These are phyloP conservation scores for Spodoptera frugiperda DNA, from an alignment of 1,140 invertebrate species.

Conservation along the genomic window DNA sequence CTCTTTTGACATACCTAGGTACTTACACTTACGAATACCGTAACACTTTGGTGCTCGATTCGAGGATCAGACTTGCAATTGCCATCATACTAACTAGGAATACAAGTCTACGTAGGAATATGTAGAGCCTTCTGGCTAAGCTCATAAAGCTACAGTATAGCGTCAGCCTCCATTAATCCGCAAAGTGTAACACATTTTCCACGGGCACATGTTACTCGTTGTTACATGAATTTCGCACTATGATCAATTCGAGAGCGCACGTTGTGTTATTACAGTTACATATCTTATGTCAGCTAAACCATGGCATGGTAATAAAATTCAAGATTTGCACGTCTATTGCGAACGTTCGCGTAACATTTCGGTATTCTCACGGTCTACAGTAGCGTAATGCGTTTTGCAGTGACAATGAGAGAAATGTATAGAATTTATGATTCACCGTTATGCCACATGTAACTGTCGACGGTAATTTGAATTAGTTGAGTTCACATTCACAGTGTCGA, in stretches of 20 bases:
- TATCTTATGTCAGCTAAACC: slow-evolving; percentile 9
- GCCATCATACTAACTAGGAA: too few relatives aligned
- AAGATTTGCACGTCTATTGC: neutral
- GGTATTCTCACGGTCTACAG: slow-evolving; percentile 46
- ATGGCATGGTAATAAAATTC: neutral
- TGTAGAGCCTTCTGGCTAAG: too few relatives aligned
- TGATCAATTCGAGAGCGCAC: slow-evolving; percentile 42
- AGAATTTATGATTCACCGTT: slow-evolving; percentile 57
- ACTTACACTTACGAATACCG: too few relatives aligned
- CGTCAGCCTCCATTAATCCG: too few relatives aligned
- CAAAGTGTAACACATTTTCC: too few relatives aligned
- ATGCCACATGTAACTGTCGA: slow-evolving; percentile 54
- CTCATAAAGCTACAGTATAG: too few relatives aligned
- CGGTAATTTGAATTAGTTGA: slow-evolving; percentile 56
- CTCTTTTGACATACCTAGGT: too few relatives aligned
- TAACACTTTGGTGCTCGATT: too few relatives aligned
- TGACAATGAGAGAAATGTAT: slow-evolving; percentile 55
- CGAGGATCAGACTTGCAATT: too few relatives aligned
- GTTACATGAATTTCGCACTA: slow-evolving; percentile 48
- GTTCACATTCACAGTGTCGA: slow-evolving; percentile 54
- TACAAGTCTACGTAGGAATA: too few relatives aligned
- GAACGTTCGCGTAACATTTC: neutral
- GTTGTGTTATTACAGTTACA: slow-evolving; percentile 46
- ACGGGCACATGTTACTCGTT: slow-evolving; percentile 5
- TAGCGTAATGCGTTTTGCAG: slow-evolving; percentile 27